Conservation (phyloP, 2,797 vertebrate species). For the Brotula barbata region DNA sequence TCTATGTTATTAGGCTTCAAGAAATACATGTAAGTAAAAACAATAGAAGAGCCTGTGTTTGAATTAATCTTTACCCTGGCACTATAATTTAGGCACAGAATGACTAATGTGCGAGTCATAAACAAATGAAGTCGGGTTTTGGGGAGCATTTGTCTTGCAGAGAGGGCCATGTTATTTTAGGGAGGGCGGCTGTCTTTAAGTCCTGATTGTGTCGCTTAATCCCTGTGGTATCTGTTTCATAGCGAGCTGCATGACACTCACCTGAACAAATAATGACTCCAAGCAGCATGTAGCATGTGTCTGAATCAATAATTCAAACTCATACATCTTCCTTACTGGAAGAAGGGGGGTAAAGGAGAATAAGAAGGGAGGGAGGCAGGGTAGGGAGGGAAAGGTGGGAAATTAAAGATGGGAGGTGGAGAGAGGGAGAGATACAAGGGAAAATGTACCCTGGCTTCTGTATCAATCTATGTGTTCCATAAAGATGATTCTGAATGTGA, state of each 20-base stretch:
- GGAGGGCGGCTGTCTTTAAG: conserved; percentile 77
- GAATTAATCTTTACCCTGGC: conserved; percentile 72
- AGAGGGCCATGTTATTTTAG: conserved; percentile 75
- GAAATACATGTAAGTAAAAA: conserved; percentile 58
- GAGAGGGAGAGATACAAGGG: conserved; percentile 46
- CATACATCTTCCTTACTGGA: conserved; percentile 79
- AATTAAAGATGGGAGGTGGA: conserved; percentile 59
- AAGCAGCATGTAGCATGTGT: conserved; percentile 77
- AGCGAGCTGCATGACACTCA: conserved; percentile 76
- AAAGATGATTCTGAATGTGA: conserved; percentile 65
- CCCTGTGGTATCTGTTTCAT: conserved; percentile 76
- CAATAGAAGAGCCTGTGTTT: conserved; percentile 62
- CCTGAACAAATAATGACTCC: conserved; percentile 81
- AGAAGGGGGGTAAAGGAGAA: conserved; percentile 29
- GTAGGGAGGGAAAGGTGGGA: conserved; percentile 38
- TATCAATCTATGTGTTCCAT: conserved; percentile 69
- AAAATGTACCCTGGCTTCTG: conserved; percentile 61
- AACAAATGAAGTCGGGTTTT: conserved; percentile 77
- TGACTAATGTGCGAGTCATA: conserved; percentile 78
- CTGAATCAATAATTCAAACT: conserved; percentile 80
- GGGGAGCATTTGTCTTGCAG: conserved; percentile 76
- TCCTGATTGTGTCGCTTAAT: conserved; percentile 80
- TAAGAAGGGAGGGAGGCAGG: conserved; percentile 25
- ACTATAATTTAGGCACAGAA: conserved; percentile 71
- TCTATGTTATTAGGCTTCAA: conserved; percentile 59